Evolutionary conservation across 2,797 vertebrate species (phyloP), one percentile per base, ranked within the genome.

Genomic region (Trichosurus vulpecula): DNA sequence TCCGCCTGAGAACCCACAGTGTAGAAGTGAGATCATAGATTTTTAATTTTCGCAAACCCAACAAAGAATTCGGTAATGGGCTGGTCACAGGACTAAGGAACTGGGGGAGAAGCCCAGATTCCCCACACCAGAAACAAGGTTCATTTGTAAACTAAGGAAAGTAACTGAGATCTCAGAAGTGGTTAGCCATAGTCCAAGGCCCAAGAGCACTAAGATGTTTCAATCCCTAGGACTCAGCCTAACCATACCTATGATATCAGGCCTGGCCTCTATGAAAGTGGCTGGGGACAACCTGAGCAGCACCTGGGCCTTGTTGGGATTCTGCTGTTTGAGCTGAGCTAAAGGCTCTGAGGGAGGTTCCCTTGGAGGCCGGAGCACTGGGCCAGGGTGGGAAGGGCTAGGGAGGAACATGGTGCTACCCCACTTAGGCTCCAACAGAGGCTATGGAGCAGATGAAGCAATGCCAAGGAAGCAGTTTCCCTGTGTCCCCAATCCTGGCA

Each of bases 41-140:
- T 93, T 98, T 98, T 98, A 97, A 97, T 98, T 91, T 93, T 97
- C 94, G 58, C 66, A 89, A 95, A 96, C 91, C 96, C 95, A 96
- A 52, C 87, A 91, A 91, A 97, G 66, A 54, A 30, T 51, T 29
- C 25, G 54, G 92, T 58, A 41, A 10, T 55, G 94, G 66, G 81
- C 55, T 95, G 54, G 55, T 93, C 51, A 91, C 89, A 61, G 90
- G 53, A 53, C 54, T 90, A 4, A 35, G 25, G 52, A 35, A n/a
- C 61, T 92, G 52, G 55, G 19, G 87, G 30, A 52, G 4, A n/a
- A 41, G 66, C 66, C 30, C 66, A 47, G 35, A 66, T n/a, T n/a
- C 35, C 30, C 19, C 25, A 58, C 16, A 6, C 2, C 27, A 52
- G 94, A 87, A 74, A 47, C 30, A 93, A 96, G 53, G 51, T 29